Conservation (phyloP, 2,888 invertebrate genomes). For the Nycteola revayana region DNA sequence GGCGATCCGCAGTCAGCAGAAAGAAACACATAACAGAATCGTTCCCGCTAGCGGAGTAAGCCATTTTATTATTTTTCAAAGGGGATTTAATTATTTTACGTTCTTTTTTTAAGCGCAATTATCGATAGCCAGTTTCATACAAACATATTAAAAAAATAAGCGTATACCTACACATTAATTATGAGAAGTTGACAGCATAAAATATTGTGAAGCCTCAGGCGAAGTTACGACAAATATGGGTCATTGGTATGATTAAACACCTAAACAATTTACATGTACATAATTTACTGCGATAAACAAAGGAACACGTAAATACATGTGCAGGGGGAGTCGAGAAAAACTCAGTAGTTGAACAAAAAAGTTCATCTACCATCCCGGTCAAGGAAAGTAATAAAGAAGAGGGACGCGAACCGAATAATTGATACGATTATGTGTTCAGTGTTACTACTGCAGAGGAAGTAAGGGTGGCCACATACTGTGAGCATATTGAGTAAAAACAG, state of each 20-base stretch:
- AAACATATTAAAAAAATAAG: no score
- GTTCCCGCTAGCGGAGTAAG: conserved; percentile 24
- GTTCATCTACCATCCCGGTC: conserved; percentile 48
- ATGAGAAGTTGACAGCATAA: no score
- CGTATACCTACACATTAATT: no score
- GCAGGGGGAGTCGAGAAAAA: conserved; percentile 36
- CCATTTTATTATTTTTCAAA: conserved; percentile 26
- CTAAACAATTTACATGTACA: conserved; percentile 16
- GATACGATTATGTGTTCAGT: conserved; percentile 77
- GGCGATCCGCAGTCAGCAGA: conserved; percentile 75
- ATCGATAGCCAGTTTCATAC: no score
- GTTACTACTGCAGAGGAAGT: conserved; percentile 56
- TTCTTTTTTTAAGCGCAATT: not conserved
- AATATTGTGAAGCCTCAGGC: not conserved
- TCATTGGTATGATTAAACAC: conserved; percentile 17
- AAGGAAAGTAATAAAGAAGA: conserved; percentile 72
- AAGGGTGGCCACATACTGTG: conserved; percentile 35
- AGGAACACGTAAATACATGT: conserved; percentile 16
- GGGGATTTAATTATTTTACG: conserved; percentile 19
- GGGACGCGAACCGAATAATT: conserved; percentile 76
- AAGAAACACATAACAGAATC: conserved; percentile 71
- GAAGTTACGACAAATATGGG: conserved; percentile 9
- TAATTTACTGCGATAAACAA: conserved; percentile 28
- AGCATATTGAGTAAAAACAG: conserved; percentile 1
- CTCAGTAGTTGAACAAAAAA: conserved; percentile 46